These are phyloP conservation scores for Motacilla alba DNA, from an alignment of 2,113 vertebrate genomes.

Conservation along the genomic window DNA sequence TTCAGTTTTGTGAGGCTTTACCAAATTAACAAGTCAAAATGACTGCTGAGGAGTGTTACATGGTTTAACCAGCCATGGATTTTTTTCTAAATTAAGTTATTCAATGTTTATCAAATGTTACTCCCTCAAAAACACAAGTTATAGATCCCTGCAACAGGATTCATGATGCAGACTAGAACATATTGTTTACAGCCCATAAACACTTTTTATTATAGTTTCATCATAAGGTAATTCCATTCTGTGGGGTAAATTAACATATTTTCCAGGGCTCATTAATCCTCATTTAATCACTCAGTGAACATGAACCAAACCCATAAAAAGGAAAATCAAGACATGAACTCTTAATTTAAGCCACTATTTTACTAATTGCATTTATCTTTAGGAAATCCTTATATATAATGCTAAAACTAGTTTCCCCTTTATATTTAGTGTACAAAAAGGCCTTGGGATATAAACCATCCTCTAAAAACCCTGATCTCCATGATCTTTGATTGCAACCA, in stretches of 20 bases:
- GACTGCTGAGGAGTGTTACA: neutral
- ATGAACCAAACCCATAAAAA: constrained; percentile 31
- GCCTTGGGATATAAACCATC: neutral
- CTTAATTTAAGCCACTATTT: constrained; percentile 32
- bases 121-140: neutral
- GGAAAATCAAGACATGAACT: constrained; percentile 45
- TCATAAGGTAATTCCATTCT: constrained; percentile 53
- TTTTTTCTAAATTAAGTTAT: neutral
- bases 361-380: constrained; percentile 23
- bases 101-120: neutral
- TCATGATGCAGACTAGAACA: neutral
- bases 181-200: constrained; percentile 43
- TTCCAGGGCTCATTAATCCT: constrained; percentile 62
- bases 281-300: constrained; percentile 45
- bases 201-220: constrained; percentile 31
- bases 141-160: neutral
- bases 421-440: neutral
- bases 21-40: neutral
- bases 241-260: constrained; percentile 53
- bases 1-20: neutral
- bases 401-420: neutral
- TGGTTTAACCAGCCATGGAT: neutral
- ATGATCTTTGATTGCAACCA: neutral
- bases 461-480: neutral
- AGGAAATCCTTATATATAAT: neutral